Evolutionary conservation across 2,888 invertebrate species (phyloP), one percentile per base, ranked within the genome.

Genomic region (Celastrina argiolus): DNA sequence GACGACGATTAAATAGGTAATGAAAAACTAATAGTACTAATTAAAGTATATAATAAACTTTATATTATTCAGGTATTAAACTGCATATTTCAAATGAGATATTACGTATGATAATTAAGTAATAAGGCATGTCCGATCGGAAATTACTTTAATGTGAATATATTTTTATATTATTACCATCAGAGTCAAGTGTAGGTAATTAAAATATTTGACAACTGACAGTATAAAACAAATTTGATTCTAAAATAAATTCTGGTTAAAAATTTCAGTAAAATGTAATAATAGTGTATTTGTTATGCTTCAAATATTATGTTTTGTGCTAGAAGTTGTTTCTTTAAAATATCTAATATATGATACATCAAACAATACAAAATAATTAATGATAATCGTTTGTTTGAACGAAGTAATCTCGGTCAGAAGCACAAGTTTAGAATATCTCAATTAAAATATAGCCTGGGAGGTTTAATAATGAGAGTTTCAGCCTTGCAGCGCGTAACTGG

Each of bases 401-500:
- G 6, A 59, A 59, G 59, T 59, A 36, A 59, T 59, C 59, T 34
- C 8, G 28, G 12, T 59, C 36, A 59, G 64, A 36, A 56, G 80
- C 71, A 68, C 69, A 82, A 83, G 83, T 86, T 82, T 75, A 78
- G 81, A 88, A 90, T 85, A 81, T 88, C 89, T 90, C 88, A 88
- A 90, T 90, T 91, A 89, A 82, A 83, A 84, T 88, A 88, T 91
- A 83, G 90, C 90, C 90, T 86, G 81, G 88, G 90, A 87, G 81
- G 89, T 77, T 75, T 76, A 78, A 77, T 91, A 90, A 90, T 90
- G 90, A 88, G 84, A 75, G 76, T 71, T 70, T 77, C 84, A 82
- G 79, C 84, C 84, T 83, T 85, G 82, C 79, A 78, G 81, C 82
- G 90, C 90, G 90, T 90, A 90, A 90, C 78, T 73, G 78, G 83